Evolutionary conservation across 2,888 invertebrate species (phyloP).

Genomic region (Ptychoptera albimana): DNA sequence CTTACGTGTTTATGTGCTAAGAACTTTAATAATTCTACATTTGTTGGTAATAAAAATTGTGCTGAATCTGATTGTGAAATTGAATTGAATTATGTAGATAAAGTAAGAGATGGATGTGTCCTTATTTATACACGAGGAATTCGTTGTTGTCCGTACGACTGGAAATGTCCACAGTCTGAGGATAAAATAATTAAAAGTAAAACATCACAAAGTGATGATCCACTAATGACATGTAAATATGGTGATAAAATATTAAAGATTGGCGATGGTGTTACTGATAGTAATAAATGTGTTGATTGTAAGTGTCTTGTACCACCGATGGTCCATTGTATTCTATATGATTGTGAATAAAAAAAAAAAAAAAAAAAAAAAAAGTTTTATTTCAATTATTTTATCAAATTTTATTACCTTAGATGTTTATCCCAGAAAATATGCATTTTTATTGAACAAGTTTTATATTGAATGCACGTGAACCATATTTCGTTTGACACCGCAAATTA

Average conservation of each 20-base stretch:
- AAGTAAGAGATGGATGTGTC: conserved; percentile 11
- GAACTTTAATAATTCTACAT: conserved; percentile 6
- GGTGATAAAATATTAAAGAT: conserved; percentile 31
- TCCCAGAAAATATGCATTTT: no score
- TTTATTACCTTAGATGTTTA: no score
- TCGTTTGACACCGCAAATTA: no score
- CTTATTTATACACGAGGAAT: conserved; percentile 12
- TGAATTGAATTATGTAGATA: conserved; percentile 11
- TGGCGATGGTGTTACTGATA: conserved; percentile 31
- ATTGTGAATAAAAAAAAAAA: not conserved
- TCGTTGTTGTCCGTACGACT: conserved; percentile 14
- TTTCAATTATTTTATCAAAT: no score
- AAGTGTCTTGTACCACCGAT: conserved; percentile 33
- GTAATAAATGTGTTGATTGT: conserved; percentile 31
- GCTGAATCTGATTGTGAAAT: conserved; percentile 12
- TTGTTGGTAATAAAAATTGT: conserved; percentile 11
- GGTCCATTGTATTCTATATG: conserved; percentile 24
- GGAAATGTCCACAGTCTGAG: conserved; percentile 10
- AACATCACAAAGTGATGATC: conserved; percentile 1
- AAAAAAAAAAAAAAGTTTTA: not conserved
- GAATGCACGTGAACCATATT: no score
- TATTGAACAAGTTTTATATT: no score
- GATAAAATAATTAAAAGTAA: not conserved
- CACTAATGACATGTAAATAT: conserved; percentile 25
- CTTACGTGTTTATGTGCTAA: conserved; percentile 10